phyloP scores from a whole-genome alignment of 2,888 invertebrate species.

The Tetropium fuscum region DNA sequence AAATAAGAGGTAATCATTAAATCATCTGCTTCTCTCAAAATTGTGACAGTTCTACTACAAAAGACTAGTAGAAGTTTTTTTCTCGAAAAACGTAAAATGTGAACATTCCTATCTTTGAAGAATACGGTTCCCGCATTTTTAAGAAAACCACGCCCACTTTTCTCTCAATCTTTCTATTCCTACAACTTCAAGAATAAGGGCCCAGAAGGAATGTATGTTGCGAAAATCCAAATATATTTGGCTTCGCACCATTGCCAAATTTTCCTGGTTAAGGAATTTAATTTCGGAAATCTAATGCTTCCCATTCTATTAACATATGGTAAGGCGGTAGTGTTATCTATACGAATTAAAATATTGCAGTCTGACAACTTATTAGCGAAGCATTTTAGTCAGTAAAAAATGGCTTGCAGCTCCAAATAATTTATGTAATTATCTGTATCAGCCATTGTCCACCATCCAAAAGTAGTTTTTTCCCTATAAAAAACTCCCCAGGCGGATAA shows the following conservation, averaged over 20 bases:
- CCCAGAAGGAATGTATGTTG: neutral
- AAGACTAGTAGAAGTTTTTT: too few relatives aligned
- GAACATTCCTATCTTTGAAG: too few relatives aligned
- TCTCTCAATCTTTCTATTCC: too few relatives aligned
- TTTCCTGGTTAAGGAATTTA: neutral
- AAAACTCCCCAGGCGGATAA: conserved; percentile 42
- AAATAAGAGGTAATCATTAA: too few relatives aligned
- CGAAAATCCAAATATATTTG: neutral
- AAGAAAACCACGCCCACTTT: too few relatives aligned
- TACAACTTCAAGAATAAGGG: too few relatives aligned
- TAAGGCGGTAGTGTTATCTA: conserved; percentile 41
- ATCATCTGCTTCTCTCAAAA: too few relatives aligned
- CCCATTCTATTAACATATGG: conserved; percentile 3
- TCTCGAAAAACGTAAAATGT: too few relatives aligned
- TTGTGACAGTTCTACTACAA: too few relatives aligned
- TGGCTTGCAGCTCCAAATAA: conserved; percentile 42
- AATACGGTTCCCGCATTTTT: too few relatives aligned
- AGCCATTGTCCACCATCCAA: conserved; percentile 38
- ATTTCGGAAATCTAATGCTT: neutral
- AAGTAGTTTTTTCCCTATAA: conserved; percentile 27
- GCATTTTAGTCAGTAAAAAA: conserved; percentile 39
- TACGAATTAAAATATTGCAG: conserved; percentile 36
- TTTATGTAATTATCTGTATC: conserved; percentile 41
- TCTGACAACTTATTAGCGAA: conserved; percentile 35
- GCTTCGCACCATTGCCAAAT: conserved; percentile 8